Evolutionary conservation across 1,140 invertebrate genomes (phyloP), one percentile per base, ranked within the genome.

Genomic region (Cotesia chilonis): DNA sequence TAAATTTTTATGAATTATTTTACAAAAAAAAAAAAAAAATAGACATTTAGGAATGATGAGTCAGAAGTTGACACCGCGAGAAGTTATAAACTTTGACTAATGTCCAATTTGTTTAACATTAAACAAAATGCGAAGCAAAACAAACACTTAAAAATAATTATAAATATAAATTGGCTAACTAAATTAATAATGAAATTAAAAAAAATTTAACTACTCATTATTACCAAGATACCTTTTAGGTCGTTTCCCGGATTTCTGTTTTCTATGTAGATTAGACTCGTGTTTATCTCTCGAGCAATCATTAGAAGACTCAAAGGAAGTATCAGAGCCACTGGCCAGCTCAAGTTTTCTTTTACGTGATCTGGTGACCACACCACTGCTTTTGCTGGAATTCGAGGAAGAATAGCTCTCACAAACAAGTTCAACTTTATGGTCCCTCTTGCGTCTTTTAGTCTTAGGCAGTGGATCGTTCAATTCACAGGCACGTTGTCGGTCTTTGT

Each of bases 261-360:
- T 84, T 17, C 81, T 75, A 55, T 81, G 79, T 14, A 80, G 28
- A 70, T 79, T 81, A 4, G 47, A 20, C 36, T 84, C 78, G 2
- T 70, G 57, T 12, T 75, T 76, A 5, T 64, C 73, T 10, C 72
- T 72, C 0, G 73, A 61, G 12, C 5, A 41, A 47, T 47, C 41
- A 47, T 72, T 67, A 6, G 61, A 60, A 1, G 75, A 80, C 36
- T 78, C 77, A 0, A 61, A 14, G 0, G 77, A 78, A 52, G 73
- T 78, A 10, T 78, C 79, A 0, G 68, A 64, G 20, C 67, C 52
- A 35, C 71, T 79, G 0, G 68, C 54, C 35, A 77, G 73, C 10
- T 83, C 81, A 0, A 85, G 71, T 72, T 83, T 84, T 20, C 81
- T 73, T 66, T 83, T 84, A 4, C 78, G 77, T 14, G 80, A 76